Evolutionary conservation across 2,888 invertebrate species (phyloP).

Genomic region (Hydroisotoma schaefferi): DNA sequence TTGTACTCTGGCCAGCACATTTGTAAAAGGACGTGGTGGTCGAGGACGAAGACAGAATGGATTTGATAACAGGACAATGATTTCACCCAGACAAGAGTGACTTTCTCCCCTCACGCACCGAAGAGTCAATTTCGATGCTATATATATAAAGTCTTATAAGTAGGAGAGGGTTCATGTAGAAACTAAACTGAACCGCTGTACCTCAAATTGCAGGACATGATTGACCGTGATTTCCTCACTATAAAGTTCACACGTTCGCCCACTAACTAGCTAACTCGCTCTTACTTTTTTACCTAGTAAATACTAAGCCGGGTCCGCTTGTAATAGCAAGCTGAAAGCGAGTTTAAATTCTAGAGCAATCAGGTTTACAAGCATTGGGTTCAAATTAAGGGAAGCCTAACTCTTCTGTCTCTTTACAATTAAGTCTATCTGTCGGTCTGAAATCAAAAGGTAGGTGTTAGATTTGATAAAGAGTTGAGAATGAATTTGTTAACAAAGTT

Average conservation of each 20-base stretch:
- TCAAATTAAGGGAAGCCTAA: no score
- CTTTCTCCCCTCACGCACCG: slow-evolving; percentile 6
- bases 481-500: no score
- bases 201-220: slow-evolving; percentile 37
- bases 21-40: slow-evolving; percentile 5
- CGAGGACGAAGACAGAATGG: slow-evolving; percentile 15
- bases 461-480: no score
- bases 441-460: no score
- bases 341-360: no score
- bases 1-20: slow-evolving; percentile 9
- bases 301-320: background rate
- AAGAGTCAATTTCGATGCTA: slow-evolving; percentile 2
- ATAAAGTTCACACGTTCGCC: slow-evolving; percentile 10
- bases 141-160: no score
- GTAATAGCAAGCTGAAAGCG: no score
- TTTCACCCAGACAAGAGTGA: slow-evolving; percentile 3
- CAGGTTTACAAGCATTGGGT: no score
- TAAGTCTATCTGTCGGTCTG: no score
- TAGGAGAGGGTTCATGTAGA: no score
- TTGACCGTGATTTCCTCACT: slow-evolving; percentile 37
- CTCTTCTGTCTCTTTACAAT: no score
- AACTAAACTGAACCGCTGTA: slow-evolving; percentile 18
- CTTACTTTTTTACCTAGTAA: background rate
- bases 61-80: slow-evolving; percentile 11
- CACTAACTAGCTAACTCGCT: slow-evolving; percentile 1